Conservation (phyloP, 2,888 invertebrate genomes). For the Nomada ruficornis region DNA sequence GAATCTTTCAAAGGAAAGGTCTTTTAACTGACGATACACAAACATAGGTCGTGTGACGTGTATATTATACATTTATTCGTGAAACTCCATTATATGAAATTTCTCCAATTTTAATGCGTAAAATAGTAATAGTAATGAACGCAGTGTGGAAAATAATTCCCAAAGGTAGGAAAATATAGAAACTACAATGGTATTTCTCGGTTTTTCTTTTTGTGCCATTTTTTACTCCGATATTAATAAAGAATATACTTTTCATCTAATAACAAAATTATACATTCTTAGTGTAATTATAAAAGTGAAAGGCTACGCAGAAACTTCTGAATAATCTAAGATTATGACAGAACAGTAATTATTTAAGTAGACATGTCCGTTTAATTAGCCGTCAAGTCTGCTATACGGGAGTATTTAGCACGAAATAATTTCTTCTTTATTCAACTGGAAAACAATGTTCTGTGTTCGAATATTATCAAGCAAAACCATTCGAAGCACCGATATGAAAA, state of each 20-base stretch:
- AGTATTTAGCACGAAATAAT: neutral
- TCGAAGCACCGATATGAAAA: neutral
- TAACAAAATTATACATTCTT: neutral
- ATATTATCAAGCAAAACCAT: constrained; percentile 2
- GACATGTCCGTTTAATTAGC: constrained; percentile 13
- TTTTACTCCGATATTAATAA: neutral
- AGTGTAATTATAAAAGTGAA: neutral
- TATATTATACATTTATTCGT: neutral
- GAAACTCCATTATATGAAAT: neutral
- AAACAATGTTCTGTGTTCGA: neutral
- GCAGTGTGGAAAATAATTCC: neutral
- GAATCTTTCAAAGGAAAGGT: neutral
- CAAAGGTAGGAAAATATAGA: neutral
- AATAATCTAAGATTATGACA: constrained; percentile 13
- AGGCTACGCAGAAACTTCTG: neutral
- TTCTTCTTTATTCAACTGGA: neutral
- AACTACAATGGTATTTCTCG: neutral
- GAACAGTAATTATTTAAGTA: constrained; percentile 18
- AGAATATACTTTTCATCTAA: neutral
- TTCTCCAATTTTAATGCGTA: neutral
- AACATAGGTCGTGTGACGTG: too few relatives aligned
- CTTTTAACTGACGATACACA: too few relatives aligned
- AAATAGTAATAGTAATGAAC: neutral
- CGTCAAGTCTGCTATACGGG: neutral
- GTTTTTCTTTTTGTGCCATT: neutral